Evolutionary conservation across 2,113 vertebrate genomes (phyloP), one percentile per base, ranked within the genome.

Genomic region (Sitta europaea): DNA sequence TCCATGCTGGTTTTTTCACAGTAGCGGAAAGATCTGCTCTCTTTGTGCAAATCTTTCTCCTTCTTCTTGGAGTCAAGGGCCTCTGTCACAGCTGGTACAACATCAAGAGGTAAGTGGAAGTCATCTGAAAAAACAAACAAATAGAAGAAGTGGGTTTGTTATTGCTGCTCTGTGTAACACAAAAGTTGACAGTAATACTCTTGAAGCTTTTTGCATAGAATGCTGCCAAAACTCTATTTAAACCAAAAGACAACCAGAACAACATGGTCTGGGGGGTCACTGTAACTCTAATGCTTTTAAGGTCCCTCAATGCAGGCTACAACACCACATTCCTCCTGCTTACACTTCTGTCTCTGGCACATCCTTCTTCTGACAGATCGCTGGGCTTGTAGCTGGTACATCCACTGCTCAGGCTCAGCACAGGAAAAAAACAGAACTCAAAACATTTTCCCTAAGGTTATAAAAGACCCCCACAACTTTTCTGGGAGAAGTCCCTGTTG

Each of bases 1-100:
- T 99, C 99, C 99, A 99, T 99, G 96, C 98, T 98, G 95, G 82
- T 98, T 61, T 95, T 97, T 24, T 98, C 98, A 97, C 97, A 98
- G 95, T 98, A 98, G 89, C 6, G 96, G 58, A 97, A 96, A 51
- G 88, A 86, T 66, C 96, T 96, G 95, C 97, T 97, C 93, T 97
- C 96, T 63, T 97, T 91, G 82, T 98, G 98, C 86, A 98, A 96
- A 88, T 98, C 98, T 81, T 97, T 96, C 55, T 96, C 97, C 67
- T 97, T 86, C 12, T 97, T 95, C 95, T 97, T 97, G 51, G 97
- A 97, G 70, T 97, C 97, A 66, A 98, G 97, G 50, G 96, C 96
- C 92, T 98, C 97, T 5, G 97, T 98, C 91, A 99, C 98, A 97
- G 98, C 92, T 85, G 98, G 98, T 85, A 98, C 95, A 59, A 77